Conservation (phyloP, 2,113 vertebrate genomes). For the Microcebus lehilahytsara region DNA sequence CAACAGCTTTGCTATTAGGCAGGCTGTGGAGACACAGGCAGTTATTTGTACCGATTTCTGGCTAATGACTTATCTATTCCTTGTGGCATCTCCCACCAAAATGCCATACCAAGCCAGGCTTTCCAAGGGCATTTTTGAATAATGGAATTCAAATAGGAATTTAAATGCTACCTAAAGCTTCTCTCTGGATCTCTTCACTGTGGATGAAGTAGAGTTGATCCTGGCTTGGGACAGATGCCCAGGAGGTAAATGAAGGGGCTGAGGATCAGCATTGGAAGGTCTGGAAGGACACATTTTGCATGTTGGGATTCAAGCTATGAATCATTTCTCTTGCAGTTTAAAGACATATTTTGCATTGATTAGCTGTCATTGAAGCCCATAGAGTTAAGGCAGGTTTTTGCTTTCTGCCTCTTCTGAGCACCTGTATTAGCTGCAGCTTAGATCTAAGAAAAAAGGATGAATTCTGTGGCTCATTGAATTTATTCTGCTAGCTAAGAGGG, state of each 20-base stretch:
- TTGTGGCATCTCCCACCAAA: not conserved
- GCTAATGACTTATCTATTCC: not conserved
- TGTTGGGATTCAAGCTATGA: not conserved
- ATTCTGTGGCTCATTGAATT: not conserved
- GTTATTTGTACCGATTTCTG: constrained; percentile 16
- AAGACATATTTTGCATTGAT: constrained; percentile 46
- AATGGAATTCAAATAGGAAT: constrained; percentile 35
- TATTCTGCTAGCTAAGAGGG: not conserved
- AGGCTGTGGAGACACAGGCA: not conserved
- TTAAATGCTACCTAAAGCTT: constrained; percentile 13
- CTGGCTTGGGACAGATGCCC: constrained; percentile 4
- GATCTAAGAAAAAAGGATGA: not conserved
- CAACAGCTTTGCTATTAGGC: not conserved
- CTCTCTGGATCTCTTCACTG: not conserved
- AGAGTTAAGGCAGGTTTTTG: constrained; percentile 40
- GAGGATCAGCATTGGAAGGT: not conserved
- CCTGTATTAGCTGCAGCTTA: constrained; percentile 21
- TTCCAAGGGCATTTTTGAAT: constrained; percentile 24
- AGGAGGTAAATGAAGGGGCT: not conserved
- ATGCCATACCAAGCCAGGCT: not conserved
- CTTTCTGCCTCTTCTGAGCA: constrained; percentile 20
- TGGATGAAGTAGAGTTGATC: not conserved
- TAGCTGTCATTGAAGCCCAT: constrained; percentile 16
- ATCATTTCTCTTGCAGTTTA: not conserved
- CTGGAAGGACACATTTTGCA: not conserved